Base-by-base conservation (phyloP, 2,888 invertebrate species). In the Apamea epomidion region DNA sequence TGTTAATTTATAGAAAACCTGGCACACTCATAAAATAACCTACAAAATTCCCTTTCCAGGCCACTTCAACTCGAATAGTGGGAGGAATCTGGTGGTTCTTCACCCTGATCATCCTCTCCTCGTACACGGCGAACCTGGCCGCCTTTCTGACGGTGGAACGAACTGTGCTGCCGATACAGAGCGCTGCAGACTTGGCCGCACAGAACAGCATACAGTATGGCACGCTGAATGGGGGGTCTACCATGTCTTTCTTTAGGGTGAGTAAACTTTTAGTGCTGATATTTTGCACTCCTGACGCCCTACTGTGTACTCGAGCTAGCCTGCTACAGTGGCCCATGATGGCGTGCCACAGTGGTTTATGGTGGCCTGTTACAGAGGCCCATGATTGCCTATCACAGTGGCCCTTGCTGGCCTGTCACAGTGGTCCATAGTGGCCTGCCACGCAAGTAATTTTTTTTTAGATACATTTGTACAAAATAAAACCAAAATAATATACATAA, bases 21-120 rank as follows among this genome's bases (percentile, higher is more conserved):
- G 5, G 37, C 37, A 37, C 37, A 37, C 37, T 5, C 4, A 37
- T 5, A 5, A 37, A 42, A 42, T 42, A 42, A 76, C 58, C 29
- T 3, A 25, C 0, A 21, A 45, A 12, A 58, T 32, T 25, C 2
- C 1, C 6, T 32, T 90, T 90, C n/a, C 91, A 99, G 99, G 99
- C 99, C 5, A 98, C 99, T 4, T 99, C 99, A 10, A 99, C 99
- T 0, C 97, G 99, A 76, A 99, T 99, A 87, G 99, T 99, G 12
- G 99, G 99, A 18, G 99, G 99, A 0, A 99, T 99, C 91, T 99
- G 99, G 99, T 99, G 99, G 99, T 99, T 99, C 97, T 99, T 99
- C 96, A 99, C 99, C 0, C 97, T 99, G 65, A 99, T 99, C 94
- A 99, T 99, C 94, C 99, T 99, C 84, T 99, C 99, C 0, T 99